Evolutionary conservation across 2,888 invertebrate species (phyloP).

Genomic region (Lacanobia wlatinum): DNA sequence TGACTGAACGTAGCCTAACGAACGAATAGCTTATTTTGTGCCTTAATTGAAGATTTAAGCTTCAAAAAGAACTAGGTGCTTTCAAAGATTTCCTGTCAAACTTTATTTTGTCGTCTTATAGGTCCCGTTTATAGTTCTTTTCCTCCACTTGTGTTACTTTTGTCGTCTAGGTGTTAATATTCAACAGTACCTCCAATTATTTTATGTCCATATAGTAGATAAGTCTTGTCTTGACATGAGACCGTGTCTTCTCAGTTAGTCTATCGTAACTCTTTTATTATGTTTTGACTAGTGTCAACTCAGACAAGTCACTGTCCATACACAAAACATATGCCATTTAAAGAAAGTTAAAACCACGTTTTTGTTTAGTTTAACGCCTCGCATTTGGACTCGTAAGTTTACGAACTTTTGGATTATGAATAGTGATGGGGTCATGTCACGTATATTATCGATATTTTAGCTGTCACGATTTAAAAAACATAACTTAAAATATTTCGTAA

Average conservation of each 20-base stretch:
- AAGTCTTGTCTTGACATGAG: no score
- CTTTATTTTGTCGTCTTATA: background rate
- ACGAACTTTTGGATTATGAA: constrained; percentile 40
- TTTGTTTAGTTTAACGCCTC: constrained; percentile 57
- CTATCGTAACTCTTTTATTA: constrained; percentile 21
- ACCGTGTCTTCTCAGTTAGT: constrained; percentile 2
- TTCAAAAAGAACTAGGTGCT: background rate
- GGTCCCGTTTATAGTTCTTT: background rate
- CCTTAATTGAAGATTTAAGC: no score
- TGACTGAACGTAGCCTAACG: background rate
- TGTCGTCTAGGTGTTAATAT: background rate
- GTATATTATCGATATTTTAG: constrained; percentile 18
- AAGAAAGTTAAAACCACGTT: constrained; percentile 67
- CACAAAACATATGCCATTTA: constrained; percentile 65
- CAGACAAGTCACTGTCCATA: constrained; percentile 23
- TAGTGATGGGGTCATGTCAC: constrained; percentile 36
- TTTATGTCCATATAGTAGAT: background rate
- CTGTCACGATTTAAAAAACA: background rate
- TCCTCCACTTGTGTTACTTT: background rate
- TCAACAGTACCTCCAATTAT: background rate
- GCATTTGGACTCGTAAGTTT: constrained; percentile 40
- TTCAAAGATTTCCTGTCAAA: background rate
- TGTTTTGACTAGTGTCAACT: constrained; percentile 37
- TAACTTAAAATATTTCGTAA: background rate
- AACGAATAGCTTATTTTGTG: background rate